A percentile compares a stretch with the other conserved stretches of the same genome.
Evolutionary conservation across 2,888 invertebrate genomes (phyloP).

Genomic region (Dichetophora obliterata): DNA sequence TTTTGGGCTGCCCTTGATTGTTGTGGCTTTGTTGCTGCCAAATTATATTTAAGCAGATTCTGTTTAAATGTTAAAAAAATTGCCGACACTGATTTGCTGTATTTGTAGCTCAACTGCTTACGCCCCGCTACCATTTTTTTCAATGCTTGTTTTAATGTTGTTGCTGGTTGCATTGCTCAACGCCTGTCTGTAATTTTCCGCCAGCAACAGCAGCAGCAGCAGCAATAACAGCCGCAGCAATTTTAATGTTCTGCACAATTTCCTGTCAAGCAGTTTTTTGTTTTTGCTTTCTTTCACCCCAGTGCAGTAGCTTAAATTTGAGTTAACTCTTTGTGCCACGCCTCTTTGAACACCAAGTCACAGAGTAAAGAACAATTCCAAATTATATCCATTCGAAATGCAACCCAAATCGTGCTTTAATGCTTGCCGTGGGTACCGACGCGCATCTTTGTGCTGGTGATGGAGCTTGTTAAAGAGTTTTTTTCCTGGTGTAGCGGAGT

Average conservation of each 20-base stretch:
- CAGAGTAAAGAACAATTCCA: not conserved
- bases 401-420: constrained; percentile 9
- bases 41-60: constrained; percentile 38
- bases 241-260: constrained; percentile 51
- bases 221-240: constrained; percentile 14
- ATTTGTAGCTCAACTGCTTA: constrained; percentile 63
- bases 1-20: not conserved
- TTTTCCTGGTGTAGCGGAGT: too few relatives aligned
- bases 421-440: not conserved
- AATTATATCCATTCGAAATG: not conserved
- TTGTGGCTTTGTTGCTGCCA: constrained; percentile 16
- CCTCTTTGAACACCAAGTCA: not conserved
- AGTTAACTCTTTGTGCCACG: not conserved
- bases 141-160: constrained; percentile 49
- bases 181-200: constrained; percentile 31
- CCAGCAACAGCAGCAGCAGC: constrained; percentile 2
- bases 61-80: constrained; percentile 21
- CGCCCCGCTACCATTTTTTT: constrained; percentile 63
- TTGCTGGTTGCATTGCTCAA: constrained; percentile 36
- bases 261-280: constrained; percentile 52
- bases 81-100: constrained; percentile 62
- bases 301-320: not conserved
- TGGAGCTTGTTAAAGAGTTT: not conserved
- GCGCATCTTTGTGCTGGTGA: not conserved
- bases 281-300: not conserved